Evolutionary conservation across 2,797 vertebrate species (phyloP).

Genomic region (Gadopsis marmoratus): DNA sequence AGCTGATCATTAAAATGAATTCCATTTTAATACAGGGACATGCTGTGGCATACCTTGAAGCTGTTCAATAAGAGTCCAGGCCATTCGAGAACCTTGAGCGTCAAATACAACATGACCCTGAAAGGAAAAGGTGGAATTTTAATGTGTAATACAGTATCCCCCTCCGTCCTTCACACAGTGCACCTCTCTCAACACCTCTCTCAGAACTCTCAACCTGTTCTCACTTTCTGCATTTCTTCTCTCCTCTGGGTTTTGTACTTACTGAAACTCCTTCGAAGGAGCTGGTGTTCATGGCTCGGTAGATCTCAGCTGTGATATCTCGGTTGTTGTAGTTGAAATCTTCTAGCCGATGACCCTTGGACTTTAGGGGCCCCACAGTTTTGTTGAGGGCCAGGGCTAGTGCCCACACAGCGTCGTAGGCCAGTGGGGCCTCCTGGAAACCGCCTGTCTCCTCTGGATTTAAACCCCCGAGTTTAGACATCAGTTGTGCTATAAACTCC

Average conservation of each 20-base stretch:
- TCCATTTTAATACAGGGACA: background rate
- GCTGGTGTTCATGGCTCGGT: slow-evolving; percentile 94
- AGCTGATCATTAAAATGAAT: background rate
- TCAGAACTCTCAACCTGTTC: background rate
- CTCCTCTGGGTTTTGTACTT: slow-evolving; percentile 42
- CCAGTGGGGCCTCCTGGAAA: slow-evolving; percentile 93
- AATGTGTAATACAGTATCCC: background rate
- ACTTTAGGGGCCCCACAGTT: slow-evolving; percentile 88
- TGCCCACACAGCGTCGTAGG: slow-evolving; percentile 95
- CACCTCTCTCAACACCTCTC: background rate
- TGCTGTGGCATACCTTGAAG: slow-evolving; percentile 86
- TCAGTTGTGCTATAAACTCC: slow-evolving; percentile 92
- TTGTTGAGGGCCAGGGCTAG: slow-evolving; percentile 94
- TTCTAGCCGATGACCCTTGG: slow-evolving; percentile 87
- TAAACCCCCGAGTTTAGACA: slow-evolving; percentile 89
- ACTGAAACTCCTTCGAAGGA: slow-evolving; percentile 96
- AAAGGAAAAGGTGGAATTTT: slow-evolving; percentile 33
- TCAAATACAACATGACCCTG: slow-evolving; percentile 96
- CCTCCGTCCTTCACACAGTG: background rate
- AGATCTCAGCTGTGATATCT: slow-evolving; percentile 93
- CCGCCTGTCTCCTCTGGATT: slow-evolving; percentile 93
- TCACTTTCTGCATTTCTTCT: background rate
- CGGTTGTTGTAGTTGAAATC: slow-evolving; percentile 97
- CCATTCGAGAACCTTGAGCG: slow-evolving; percentile 95
- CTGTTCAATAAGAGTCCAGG: slow-evolving; percentile 95